Conservation (phyloP, 2,113 vertebrate genomes). For the Stegostoma tigrinum region DNA sequence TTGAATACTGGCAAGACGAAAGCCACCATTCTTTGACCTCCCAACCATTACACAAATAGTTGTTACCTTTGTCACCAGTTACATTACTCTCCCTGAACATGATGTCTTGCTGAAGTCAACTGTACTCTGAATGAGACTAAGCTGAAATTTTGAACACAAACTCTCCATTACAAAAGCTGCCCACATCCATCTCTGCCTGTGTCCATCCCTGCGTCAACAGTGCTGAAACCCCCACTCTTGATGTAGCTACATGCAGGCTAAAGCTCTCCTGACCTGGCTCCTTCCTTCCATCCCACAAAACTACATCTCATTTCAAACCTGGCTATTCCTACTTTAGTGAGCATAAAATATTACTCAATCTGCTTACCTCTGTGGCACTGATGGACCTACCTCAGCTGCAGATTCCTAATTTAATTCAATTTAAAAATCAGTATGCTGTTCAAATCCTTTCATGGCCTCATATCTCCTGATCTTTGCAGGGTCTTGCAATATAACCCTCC, state of each 20-base stretch:
- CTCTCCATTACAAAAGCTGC: background rate
- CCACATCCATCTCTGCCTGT: background rate
- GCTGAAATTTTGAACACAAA: background rate
- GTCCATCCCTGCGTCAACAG: background rate
- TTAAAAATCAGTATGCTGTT: background rate
- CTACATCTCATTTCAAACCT: background rate
- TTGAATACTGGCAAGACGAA: background rate
- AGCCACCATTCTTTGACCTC: background rate
- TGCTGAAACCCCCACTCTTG: background rate
- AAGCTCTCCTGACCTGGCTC: background rate
- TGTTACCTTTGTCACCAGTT: background rate
- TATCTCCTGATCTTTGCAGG: background rate
- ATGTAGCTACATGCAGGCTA: background rate
- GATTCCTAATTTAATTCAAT: background rate
- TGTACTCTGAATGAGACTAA: background rate
- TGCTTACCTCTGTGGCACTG: background rate
- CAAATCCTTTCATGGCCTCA: background rate
- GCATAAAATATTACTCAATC: background rate
- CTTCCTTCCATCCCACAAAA: background rate
- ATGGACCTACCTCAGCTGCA: background rate
- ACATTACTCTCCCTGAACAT: background rate
- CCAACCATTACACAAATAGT: background rate
- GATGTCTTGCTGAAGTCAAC: background rate
- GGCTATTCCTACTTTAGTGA: background rate
- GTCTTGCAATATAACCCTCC: background rate